Evolutionary conservation across 2,797 vertebrate genomes (phyloP), one percentile per base, ranked within the genome.

Genomic region (Ceyx erithaca): DNA sequence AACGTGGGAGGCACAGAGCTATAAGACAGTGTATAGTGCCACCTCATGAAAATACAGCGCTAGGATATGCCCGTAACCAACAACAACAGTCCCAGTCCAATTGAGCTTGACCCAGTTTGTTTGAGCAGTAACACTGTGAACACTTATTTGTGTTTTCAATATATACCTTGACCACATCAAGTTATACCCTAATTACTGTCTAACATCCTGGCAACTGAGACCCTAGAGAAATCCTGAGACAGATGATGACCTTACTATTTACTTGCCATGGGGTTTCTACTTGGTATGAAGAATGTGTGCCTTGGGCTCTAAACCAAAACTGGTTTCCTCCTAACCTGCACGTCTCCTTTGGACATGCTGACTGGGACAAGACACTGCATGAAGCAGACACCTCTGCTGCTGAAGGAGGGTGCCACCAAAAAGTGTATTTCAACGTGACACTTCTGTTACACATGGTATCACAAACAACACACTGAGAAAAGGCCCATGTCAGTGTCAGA

Each of bases 1-100:
- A 98, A 98, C 71, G 97, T 98, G 96, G 97, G 98, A 98, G 98
- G 98, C 97, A 90, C 94, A 97, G 96, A 97, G 92, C 96, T 97
- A 97, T 98, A 97, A 98, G 95, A 98, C 97, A 96, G 95, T 96
- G 91, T 94, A 96, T 37, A 80, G 90, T 80, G 96, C 96, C 95
- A 94, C 96, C 95, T 95, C 92, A 96, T 96, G 94, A 94, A 97
- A 97, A 93, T 75, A 96, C 70, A 95, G 92, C 2, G 63, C 84
- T 91, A 97, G 95, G 73, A 82, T 91, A 92, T 71, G 83, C 64
- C 77, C 16, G 12, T 81, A 89, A 93, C 48, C 61, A 93, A 6
- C 85, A 90, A 31, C 85, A 84, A 30, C 81, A 80, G 25, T 22
- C 55, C 80, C 77, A 68, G 59, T 52, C 91, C 91, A 87, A 6